A percentile compares a stretch with the other conserved stretches of the same genome.
These are phyloP conservation scores for Sylvicola cinctus DNA, from an alignment of 2,888 invertebrate genomes.

Conservation along the genomic window DNA sequence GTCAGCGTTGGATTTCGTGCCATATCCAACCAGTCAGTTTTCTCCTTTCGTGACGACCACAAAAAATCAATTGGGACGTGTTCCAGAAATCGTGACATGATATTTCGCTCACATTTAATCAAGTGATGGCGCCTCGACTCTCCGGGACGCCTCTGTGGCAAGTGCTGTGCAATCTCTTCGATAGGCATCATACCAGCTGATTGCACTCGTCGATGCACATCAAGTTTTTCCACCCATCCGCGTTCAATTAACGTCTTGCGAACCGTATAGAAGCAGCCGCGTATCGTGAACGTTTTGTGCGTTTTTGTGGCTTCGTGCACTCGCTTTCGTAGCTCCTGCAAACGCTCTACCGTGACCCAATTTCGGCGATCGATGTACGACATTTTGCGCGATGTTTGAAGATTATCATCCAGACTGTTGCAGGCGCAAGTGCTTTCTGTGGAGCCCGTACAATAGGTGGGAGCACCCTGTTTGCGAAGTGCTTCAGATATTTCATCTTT, in stretches of 20 bases:
- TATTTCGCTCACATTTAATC: conserved; percentile 43
- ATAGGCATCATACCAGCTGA: conserved; percentile 22
- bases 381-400: background rate
- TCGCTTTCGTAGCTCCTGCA: conserved; percentile 39
- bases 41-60: conserved; percentile 76
- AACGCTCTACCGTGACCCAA: conserved; percentile 41
- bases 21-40: conserved; percentile 26
- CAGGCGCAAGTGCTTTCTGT: conserved; percentile 6
- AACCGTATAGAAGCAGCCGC: conserved; percentile 50
- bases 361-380: conserved; percentile 13
- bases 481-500: conserved; percentile 3
- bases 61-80: conserved; percentile 68
- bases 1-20: conserved; percentile 37
- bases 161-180: conserved; percentile 20
- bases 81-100: conserved; percentile 55
- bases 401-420: conserved; percentile 5
- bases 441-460: conserved; percentile 4
- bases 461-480: conserved; percentile 4
- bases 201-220: conserved; percentile 17
- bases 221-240: conserved; percentile 38
- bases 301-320: conserved; percentile 44
- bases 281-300: conserved; percentile 45
- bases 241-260: conserved; percentile 44
- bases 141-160: conserved; percentile 21
- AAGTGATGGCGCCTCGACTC: conserved; percentile 31